phyloP scores from a whole-genome alignment of 2,888 invertebrate genomes.

The Pristionchus japonicus region DNA sequence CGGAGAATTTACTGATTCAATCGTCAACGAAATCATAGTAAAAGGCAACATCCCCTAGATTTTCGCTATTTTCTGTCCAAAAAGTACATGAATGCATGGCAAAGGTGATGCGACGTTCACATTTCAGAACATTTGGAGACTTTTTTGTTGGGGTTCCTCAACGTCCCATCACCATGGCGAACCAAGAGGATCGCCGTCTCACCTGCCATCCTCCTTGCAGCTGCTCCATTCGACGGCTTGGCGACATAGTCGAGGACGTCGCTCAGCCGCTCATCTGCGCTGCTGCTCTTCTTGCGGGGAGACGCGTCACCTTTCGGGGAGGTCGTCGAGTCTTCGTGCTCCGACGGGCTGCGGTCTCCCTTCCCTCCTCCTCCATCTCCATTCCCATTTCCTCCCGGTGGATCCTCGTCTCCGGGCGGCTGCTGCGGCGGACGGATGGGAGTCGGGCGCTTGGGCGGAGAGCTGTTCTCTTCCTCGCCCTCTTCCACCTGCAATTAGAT shows the following conservation, averaged over 20 bases:
- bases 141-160: too few species aligned
- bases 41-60: too few species aligned
- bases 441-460: neutral
- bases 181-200: too few species aligned
- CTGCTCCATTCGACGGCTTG: neutral
- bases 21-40: too few species aligned
- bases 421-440: neutral
- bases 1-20: too few species aligned
- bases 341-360: neutral
- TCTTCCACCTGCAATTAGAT: too few species aligned
- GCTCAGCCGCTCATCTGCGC: neutral
- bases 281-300: neutral
- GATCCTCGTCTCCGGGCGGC: too few species aligned
- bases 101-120: too few species aligned
- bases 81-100: too few species aligned
- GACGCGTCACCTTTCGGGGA: neutral
- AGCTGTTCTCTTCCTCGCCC: neutral
- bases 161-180: too few species aligned
- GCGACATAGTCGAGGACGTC: neutral
- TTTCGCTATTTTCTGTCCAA: too few species aligned
- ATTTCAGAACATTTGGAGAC: too few species aligned
- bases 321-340: slow-evolving; percentile 18
- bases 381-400: neutral
- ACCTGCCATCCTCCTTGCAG: neutral
- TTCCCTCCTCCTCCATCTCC: neutral